phyloP scores from a whole-genome alignment of 2,797 vertebrate species.

The Zenarchopterus dispar region DNA sequence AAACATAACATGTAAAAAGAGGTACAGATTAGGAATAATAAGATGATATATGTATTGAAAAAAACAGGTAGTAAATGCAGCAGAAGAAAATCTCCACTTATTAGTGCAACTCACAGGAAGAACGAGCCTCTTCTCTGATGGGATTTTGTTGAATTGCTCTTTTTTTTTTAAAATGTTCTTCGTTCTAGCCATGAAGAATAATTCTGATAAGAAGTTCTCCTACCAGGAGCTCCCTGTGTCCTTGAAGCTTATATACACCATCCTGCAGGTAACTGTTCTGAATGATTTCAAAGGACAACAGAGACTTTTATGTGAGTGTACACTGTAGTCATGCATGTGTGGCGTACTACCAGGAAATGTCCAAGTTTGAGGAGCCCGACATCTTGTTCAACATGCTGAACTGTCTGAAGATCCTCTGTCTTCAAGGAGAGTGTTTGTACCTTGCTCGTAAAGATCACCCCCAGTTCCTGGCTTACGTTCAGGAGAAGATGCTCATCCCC shows the following conservation, averaged over 20 bases:
- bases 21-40: too few species aligned
- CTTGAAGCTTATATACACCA: constrained; percentile 95
- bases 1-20: too few species aligned
- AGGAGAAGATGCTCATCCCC: constrained; percentile 97
- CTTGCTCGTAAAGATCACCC: constrained; percentile 93
- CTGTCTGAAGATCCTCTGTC: constrained; percentile 95
- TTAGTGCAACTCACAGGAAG: too few species aligned
- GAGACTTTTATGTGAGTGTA: constrained; percentile 7
- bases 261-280: constrained; percentile 89
- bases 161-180: constrained; percentile 30
- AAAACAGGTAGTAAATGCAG: too few species aligned
- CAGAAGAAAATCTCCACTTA: too few species aligned
- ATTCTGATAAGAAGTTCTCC: constrained; percentile 93
- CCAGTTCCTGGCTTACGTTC: constrained; percentile 93
- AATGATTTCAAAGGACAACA: not conserved
- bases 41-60: too few species aligned
- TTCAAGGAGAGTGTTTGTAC: constrained; percentile 96
- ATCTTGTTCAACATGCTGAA: constrained; percentile 99
- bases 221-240: constrained; percentile 96
- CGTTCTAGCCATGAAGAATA: constrained; percentile 89
- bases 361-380: constrained; percentile 97
- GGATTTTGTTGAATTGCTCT: constrained; percentile 10
- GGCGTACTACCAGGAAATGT: constrained; percentile 89
- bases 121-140: too few species aligned
- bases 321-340: constrained; percentile 9